These are phyloP conservation scores for Clostera curtula DNA, from an alignment of 2,888 invertebrate species.

Conservation along the genomic window DNA sequence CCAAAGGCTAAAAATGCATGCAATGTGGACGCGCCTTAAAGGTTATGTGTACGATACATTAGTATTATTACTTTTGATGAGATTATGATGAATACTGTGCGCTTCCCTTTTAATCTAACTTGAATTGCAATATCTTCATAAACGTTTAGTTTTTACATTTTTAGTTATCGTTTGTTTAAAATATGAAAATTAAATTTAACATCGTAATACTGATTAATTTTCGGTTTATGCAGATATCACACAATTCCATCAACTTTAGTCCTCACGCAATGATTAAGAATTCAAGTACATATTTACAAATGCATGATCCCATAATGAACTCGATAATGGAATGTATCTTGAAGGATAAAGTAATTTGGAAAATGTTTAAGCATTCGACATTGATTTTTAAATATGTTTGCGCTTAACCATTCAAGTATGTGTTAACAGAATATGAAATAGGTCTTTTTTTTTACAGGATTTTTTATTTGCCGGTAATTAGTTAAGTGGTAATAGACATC, in stretches of 20 bases:
- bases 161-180: too few relatives aligned
- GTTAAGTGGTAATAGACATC: too few relatives aligned
- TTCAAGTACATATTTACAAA: constrained; percentile 52
- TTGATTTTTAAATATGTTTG: too few relatives aligned
- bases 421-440: too few relatives aligned
- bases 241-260: constrained; percentile 34
- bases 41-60: constrained; percentile 43
- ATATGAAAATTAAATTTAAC: constrained; percentile 20
- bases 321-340: constrained; percentile 27
- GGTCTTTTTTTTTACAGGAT: too few relatives aligned
- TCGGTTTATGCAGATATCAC: constrained; percentile 50
- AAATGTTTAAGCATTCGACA: too few relatives aligned
- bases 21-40: too few relatives aligned
- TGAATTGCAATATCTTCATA: constrained; percentile 52
- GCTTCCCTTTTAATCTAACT: constrained; percentile 56
- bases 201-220: constrained; percentile 48
- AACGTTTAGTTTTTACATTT: constrained; percentile 28
- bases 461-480: too few relatives aligned
- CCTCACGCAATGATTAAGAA: constrained; percentile 33
- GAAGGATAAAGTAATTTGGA: constrained; percentile 15
- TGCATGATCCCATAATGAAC: constrained; percentile 37
- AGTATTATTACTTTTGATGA: constrained; percentile 37
- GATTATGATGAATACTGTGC: constrained; percentile 60
- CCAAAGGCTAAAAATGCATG: too few relatives aligned
- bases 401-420: too few relatives aligned